These are phyloP conservation scores for Caretta caretta DNA, from an alignment of 2,113 vertebrate genomes.

Conservation along the genomic window DNA sequence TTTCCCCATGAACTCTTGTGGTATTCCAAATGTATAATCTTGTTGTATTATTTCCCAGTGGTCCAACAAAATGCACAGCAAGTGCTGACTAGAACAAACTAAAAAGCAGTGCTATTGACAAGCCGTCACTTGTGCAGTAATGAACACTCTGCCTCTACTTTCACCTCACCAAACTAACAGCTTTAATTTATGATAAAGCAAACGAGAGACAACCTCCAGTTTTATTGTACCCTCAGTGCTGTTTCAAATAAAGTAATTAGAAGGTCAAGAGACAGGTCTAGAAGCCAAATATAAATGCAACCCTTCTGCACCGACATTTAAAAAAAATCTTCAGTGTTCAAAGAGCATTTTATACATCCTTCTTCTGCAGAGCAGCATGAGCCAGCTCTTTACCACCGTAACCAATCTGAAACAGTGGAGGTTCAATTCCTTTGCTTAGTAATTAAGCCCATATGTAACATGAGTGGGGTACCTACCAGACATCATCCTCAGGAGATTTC, in stretches of 20 bases:
- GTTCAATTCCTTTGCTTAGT: constrained; percentile 54
- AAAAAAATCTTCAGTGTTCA: constrained; percentile 77
- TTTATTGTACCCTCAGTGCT: constrained; percentile 87
- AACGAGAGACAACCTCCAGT: constrained; percentile 84
- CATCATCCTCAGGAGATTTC: background rate
- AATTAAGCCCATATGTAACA: constrained; percentile 77
- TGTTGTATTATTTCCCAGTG: constrained; percentile 94
- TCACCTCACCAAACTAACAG: constrained; percentile 85
- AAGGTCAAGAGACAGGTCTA: constrained; percentile 87
- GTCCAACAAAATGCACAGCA: constrained; percentile 92
- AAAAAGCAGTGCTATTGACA: constrained; percentile 91
- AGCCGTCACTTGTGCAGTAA: constrained; percentile 90
- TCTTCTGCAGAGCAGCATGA: constrained; percentile 64
- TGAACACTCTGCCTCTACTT: constrained; percentile 87
- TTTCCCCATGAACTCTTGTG: constrained; percentile 85
- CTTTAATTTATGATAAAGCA: constrained; percentile 89
- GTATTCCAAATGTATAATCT: constrained; percentile 96
- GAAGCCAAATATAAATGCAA: constrained; percentile 84
- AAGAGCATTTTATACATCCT: constrained; percentile 81
- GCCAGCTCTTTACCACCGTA: constrained; percentile 69
- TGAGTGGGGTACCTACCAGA: constrained; percentile 19
- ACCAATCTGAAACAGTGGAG: constrained; percentile 80
- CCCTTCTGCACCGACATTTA: constrained; percentile 79
- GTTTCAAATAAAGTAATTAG: constrained; percentile 90
- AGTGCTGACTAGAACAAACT: constrained; percentile 94